A percentile compares a stretch with the other conserved stretches of the same genome.
phyloP scores from a whole-genome alignment of 2,888 invertebrate genomes.

The Troilus luridus region DNA sequence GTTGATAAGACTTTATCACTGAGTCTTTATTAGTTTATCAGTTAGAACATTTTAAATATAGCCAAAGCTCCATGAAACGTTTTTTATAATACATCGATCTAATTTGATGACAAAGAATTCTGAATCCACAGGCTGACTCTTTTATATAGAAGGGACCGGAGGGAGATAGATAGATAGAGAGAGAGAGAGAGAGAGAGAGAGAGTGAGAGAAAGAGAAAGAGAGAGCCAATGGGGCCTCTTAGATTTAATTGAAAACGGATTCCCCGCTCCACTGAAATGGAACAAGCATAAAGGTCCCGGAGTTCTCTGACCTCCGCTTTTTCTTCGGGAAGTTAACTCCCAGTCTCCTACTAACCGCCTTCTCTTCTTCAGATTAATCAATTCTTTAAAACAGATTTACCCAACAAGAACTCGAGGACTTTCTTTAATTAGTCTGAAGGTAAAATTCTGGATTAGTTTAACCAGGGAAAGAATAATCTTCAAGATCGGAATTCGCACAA shows the following conservation, averaged over 20 bases:
- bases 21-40: too few relatives aligned
- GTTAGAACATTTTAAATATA: too few relatives aligned
- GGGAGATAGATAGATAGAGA: too few relatives aligned
- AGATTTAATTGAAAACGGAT: conserved; percentile 46
- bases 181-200: not conserved
- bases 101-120: not conserved
- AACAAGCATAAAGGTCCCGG: conserved; percentile 27
- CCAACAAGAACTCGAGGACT: not conserved
- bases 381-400: not conserved
- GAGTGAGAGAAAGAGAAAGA: not conserved
- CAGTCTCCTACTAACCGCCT: not conserved
- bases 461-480: not conserved
- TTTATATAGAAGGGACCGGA: not conserved
- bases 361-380: conserved; percentile 16
- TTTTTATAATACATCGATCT: not conserved
- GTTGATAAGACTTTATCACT: too few relatives aligned
- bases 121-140: not conserved
- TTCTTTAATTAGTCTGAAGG: not conserved
- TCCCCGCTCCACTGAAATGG: conserved; percentile 17
- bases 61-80: not conserved
- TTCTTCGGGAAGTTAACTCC: conserved; percentile 5
- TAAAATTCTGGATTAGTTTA: not conserved
- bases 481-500: not conserved
- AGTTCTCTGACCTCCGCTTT: not conserved
- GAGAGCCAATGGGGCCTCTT: conserved; percentile 20